Evolutionary conservation across 2,797 vertebrate species (phyloP).

Genomic region (Paguma larvata): DNA sequence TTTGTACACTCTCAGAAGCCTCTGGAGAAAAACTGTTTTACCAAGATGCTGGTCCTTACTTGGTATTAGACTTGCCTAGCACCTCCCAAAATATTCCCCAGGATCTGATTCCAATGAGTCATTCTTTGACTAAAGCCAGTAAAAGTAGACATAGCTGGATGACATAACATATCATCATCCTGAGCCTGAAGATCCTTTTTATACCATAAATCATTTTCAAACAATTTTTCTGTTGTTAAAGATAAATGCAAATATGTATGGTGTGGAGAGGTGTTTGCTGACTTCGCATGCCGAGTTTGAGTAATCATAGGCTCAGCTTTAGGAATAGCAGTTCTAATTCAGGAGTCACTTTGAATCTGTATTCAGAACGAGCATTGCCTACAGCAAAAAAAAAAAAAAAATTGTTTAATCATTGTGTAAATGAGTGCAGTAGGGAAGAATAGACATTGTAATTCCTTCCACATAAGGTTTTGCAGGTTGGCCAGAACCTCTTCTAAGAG

Average conservation of each 20-base stretch:
- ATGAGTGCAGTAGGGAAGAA: slow-evolving; percentile 45
- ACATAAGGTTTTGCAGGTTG: background rate
- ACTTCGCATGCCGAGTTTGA: slow-evolving; percentile 57
- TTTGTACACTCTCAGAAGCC: slow-evolving; percentile 67
- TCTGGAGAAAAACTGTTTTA: slow-evolving; percentile 48
- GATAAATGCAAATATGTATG: slow-evolving; percentile 54
- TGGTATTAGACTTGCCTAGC: slow-evolving; percentile 62
- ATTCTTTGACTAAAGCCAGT: slow-evolving; percentile 67
- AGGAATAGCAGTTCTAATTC: slow-evolving; percentile 65
- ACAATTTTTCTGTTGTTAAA: slow-evolving; percentile 53
- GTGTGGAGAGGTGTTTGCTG: slow-evolving; percentile 48
- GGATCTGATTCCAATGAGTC: slow-evolving; percentile 71
- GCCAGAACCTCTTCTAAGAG: background rate
- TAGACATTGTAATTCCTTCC: slow-evolving; percentile 54
- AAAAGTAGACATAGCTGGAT: slow-evolving; percentile 45
- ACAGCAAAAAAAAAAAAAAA: slow-evolving; percentile 49
- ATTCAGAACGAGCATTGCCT: slow-evolving; percentile 68
- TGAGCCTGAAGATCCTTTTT: slow-evolving; percentile 54
- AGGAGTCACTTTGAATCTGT: slow-evolving; percentile 65
- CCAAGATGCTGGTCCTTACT: slow-evolving; percentile 14
- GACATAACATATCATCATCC: slow-evolving; percentile 35
- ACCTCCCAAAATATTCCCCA: slow-evolving; percentile 51
- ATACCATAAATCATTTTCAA: slow-evolving; percentile 55
- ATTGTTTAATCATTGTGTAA: slow-evolving; percentile 63
- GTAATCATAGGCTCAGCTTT: slow-evolving; percentile 45